A percentile compares a stretch with the other conserved stretches of the same genome.
Conservation (phyloP, 2,797 vertebrate genomes). For the Falco naumanni region DNA sequence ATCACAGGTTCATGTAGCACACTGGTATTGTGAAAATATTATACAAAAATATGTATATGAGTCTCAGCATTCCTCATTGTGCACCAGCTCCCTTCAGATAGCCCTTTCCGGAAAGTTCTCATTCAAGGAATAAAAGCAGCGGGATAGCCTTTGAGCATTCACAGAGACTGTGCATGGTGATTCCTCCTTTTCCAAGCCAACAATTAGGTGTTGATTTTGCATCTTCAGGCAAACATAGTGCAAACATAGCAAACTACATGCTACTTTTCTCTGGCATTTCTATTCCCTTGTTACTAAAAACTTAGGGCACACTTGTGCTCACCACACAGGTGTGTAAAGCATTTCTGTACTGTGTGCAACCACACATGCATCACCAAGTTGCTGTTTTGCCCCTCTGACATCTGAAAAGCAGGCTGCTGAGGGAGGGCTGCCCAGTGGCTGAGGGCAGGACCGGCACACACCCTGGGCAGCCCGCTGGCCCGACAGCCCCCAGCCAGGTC, state of each 20-base stretch:
- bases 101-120: not conserved
- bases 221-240: not conserved
- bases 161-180: not conserved
- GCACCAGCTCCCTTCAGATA: not conserved
- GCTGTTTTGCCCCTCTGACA: not conserved
- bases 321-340: accelerated
- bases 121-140: not conserved
- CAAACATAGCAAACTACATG: not conserved
- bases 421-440: not conserved
- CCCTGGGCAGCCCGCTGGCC: not conserved
- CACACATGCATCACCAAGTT: accelerated
- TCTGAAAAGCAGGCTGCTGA: not conserved
- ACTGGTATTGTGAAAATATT: not conserved
- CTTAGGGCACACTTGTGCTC: accelerated
- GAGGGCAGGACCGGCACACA: not conserved
- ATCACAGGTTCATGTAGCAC: not conserved
- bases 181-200: not conserved
- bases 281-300: not conserved
- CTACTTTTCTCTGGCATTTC: not conserved
- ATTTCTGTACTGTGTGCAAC: not conserved
- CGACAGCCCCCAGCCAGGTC: not conserved
- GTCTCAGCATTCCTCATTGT: not conserved
- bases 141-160: not conserved
- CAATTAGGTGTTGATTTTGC: not conserved
- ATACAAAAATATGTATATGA: not conserved